Conservation (phyloP, 2,113 vertebrate species). For the Nothoprocta perdicaria region DNA sequence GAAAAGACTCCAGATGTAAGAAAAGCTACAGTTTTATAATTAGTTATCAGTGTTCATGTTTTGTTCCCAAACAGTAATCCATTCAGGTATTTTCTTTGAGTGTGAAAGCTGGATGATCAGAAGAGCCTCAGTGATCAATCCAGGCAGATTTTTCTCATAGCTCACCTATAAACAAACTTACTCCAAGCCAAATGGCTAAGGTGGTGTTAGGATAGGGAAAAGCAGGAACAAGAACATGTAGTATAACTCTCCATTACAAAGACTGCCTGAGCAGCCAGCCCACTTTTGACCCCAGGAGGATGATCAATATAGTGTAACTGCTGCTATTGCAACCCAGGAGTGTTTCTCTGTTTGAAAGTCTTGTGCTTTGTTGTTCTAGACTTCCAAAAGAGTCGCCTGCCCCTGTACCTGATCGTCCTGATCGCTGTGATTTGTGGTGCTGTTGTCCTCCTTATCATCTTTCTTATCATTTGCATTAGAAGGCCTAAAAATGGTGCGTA, state of each 20-base stretch:
- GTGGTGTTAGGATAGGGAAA: fast-evolving
- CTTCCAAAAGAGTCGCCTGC: not conserved
- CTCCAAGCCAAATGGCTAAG: fast-evolving
- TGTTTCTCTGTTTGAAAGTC: not conserved
- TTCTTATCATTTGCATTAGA: not conserved
- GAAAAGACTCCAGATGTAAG: not conserved
- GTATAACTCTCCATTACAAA: fast-evolving
- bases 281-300: fast-evolving
- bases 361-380: not conserved
- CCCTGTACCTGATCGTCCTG: slow-evolving; percentile 20
- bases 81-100: not conserved
- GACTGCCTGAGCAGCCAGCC: not conserved
- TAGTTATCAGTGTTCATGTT: not conserved
- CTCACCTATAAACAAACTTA: fast-evolving
- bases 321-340: not conserved
- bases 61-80: not conserved
- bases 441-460: slow-evolving; percentile 30
- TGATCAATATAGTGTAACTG: no score
- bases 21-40: not conserved
- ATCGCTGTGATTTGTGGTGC: slow-evolving; percentile 3
- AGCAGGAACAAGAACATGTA: fast-evolving
- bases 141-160: fast-evolving
- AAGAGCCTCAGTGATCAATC: not conserved
- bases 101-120: not conserved
- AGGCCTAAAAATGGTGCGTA: slow-evolving; percentile 44